A percentile compares a stretch with the other conserved stretches of the same genome.
Conservation (phyloP, 1,140 invertebrate genomes). For the Globodera rostochiensis region DNA sequence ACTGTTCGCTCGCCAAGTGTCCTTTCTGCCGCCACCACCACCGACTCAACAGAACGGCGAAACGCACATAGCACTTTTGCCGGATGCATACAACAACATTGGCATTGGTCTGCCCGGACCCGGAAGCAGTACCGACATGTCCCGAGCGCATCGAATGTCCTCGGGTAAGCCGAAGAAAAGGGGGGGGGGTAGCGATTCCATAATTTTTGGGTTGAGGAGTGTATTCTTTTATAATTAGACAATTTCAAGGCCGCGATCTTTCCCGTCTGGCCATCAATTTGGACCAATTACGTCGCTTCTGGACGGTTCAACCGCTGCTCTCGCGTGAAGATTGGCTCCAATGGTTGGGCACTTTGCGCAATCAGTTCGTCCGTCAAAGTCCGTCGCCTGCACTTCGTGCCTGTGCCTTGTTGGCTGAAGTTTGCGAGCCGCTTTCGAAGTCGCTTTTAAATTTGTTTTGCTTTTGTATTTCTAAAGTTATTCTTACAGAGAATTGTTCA, state of each 20-base stretch:
- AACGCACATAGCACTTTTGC: background rate
- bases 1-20: constrained; percentile 14
- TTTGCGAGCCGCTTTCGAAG: constrained; percentile 84
- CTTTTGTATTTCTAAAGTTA: constrained; percentile 10
- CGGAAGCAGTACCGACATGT: constrained; percentile 11
- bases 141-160: background rate
- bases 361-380: constrained; percentile 90
- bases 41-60: background rate
- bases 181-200: no score
- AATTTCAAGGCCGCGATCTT: constrained; percentile 30
- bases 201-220: no score
- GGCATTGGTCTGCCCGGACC: background rate
- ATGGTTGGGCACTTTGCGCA: constrained; percentile 84
- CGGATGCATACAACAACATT: background rate
- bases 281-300: constrained; percentile 49
- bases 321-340: constrained; percentile 93
- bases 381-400: constrained; percentile 86
- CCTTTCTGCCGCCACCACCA: constrained; percentile 18
- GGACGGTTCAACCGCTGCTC: constrained; percentile 40
- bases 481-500: constrained; percentile 82
- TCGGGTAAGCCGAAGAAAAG: background rate
- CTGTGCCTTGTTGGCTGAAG: constrained; percentile 87
- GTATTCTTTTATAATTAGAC: background rate
- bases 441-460: constrained; percentile 46
- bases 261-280: constrained; percentile 40